Evolutionary conservation across 2,888 invertebrate genomes (phyloP).

Genomic region (Balanococcus diminutus): DNA sequence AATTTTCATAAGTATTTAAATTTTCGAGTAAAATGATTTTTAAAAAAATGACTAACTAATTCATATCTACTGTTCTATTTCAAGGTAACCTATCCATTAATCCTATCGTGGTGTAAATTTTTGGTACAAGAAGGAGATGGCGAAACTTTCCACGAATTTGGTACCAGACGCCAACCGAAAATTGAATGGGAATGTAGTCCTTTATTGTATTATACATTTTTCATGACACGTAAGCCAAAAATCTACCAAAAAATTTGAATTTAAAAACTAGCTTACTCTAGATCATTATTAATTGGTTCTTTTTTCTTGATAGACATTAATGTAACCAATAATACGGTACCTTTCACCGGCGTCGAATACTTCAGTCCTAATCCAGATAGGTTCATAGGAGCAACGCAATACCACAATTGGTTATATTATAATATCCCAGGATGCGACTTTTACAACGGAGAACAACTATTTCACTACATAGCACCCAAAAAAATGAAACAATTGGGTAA

Average conservation of each 20-base stretch:
- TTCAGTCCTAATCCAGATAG: not conserved
- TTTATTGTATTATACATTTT: not conserved
- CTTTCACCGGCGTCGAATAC: not conserved
- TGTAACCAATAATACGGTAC: not conserved
- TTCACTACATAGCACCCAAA: not conserved
- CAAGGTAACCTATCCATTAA: slow-evolving; percentile 2
- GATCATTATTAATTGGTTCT: too few relatives aligned
- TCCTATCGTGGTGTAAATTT: not conserved
- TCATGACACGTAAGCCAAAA: not conserved
- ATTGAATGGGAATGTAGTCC: slow-evolving; percentile 8
- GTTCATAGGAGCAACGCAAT: not conserved
- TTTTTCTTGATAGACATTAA: not conserved
- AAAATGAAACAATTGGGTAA: not conserved
- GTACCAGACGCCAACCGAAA: not conserved
- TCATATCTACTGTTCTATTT: too few relatives aligned
- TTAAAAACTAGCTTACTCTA: too few relatives aligned
- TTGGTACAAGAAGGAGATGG: not conserved
- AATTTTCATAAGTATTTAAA: too few relatives aligned
- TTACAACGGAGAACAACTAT: not conserved
- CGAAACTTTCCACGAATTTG: not conserved
- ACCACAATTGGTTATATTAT: not conserved
- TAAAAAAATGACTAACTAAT: not conserved
- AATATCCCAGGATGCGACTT: slow-evolving; percentile 22
- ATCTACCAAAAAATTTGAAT: too few relatives aligned
- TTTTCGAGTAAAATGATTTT: not conserved